phyloP scores from a whole-genome alignment of 2,888 invertebrate species.

The Endotricha flammealis region DNA sequence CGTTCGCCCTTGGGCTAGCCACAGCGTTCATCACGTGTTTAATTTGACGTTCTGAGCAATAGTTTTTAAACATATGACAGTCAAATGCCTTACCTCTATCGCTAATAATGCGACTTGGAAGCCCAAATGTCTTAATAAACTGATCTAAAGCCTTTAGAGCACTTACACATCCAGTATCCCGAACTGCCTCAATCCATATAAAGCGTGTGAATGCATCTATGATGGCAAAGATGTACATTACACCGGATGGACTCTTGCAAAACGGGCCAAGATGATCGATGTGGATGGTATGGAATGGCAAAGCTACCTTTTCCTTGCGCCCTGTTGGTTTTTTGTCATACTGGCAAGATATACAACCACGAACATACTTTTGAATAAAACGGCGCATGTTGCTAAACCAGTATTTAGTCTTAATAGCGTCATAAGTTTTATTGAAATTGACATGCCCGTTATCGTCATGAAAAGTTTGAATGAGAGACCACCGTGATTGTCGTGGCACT shows the following conservation, averaged over 20 bases:
- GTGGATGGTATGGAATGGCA: conserved; percentile 13
- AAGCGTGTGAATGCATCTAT: not conserved
- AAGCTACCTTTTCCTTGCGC: conserved; percentile 10
- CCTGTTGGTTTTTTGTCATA: conserved; percentile 16
- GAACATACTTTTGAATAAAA: conserved; percentile 16
- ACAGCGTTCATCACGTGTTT: conserved; percentile 21
- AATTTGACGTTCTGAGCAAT: conserved; percentile 6
- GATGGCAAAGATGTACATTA: not conserved
- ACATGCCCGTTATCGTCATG: too few relatives aligned
- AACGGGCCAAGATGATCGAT: not conserved
- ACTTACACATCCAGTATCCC: not conserved
- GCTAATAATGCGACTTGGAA: conserved; percentile 11
- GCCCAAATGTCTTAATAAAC: conserved; percentile 7
- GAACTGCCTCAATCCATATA: not conserved
- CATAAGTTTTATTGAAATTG: conserved; percentile 4
- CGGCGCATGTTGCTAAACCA: conserved; percentile 9
- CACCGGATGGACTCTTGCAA: not conserved
- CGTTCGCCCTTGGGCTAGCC: conserved; percentile 17
- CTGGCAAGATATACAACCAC: conserved; percentile 16
- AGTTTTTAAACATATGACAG: conserved; percentile 8
- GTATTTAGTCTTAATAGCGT: not conserved
- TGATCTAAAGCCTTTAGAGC: not conserved
- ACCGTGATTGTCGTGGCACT: conserved; percentile 9
- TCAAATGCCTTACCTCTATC: conserved; percentile 13
- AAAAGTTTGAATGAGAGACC: too few relatives aligned